Evolutionary conservation across 2,888 invertebrate genomes (phyloP).

Genomic region (Strigamia transsilvanica): DNA sequence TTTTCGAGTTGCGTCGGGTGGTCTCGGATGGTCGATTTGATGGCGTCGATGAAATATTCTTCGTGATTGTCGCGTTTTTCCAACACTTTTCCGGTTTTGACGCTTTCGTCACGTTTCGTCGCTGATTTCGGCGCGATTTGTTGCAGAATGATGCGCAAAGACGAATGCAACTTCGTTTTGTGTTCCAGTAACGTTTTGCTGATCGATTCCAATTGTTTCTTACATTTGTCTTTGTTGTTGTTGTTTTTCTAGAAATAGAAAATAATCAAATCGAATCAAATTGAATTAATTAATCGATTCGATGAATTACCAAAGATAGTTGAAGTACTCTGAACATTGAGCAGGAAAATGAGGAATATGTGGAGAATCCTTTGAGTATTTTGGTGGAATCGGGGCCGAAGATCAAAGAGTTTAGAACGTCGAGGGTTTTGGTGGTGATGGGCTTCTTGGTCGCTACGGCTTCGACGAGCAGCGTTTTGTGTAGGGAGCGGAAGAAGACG

Average conservation of each 20-base stretch:
- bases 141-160: neutral
- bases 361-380: conserved; percentile 50
- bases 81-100: neutral
- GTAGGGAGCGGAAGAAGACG: neutral
- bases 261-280: neutral
- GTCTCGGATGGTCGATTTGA: neutral
- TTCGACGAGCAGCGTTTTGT: conserved; percentile 6
- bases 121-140: neutral
- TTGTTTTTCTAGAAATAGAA: neutral
- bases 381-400: neutral
- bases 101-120: neutral
- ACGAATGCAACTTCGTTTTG: neutral
- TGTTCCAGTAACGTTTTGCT: neutral
- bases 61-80: neutral
- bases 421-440: neutral
- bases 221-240: neutral
- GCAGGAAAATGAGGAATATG: conserved; percentile 56
- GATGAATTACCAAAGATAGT: conserved; percentile 56
- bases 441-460: neutral
- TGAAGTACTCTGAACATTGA: conserved; percentile 57
- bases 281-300: too few relatives aligned
- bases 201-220: conserved; percentile 10
- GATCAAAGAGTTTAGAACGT: neutral
- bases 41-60: neutral
- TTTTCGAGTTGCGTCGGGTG: neutral